Evolutionary conservation across 2,888 invertebrate species (phyloP), one percentile per base, ranked within the genome.

Genomic region (Troides aeacus): DNA sequence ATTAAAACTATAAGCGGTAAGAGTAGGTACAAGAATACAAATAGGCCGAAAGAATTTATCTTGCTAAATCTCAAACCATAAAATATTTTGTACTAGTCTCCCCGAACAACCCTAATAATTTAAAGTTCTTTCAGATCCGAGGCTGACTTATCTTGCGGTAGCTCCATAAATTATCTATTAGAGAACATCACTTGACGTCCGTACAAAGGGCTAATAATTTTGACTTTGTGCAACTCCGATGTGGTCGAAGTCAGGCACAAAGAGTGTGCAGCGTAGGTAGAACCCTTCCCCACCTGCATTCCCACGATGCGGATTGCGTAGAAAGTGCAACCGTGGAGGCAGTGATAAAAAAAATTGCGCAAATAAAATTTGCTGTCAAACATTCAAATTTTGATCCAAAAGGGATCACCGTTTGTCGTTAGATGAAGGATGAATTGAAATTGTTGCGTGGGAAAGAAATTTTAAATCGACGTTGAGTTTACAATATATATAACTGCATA

Each of bases 261-360:
- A 72, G 75, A 76, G 73, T 74, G 77, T 76, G 72, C 77, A 74
- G 78, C 76, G 80, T 79, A 78, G 80, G 82, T 78, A 82, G 84
- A 90, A 90, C 92, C 91, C 91, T 90, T 91, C 89, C 86, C 80
- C 92, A 92, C 92, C 90, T 92, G 92, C 92, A 85, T 92, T 91
- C 92, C 92, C 92, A 92, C 92, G 92, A 84, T 85, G 76, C 74
- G 70, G 69, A 62, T 70, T 70, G 56, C 72, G 78, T 88, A 90
- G 92, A 92, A 92, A 92, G 92, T 90, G 81, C 81, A 82, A 79
- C 81, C 78, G 81, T 79, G 74, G 72, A 72, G 65, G 60, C 69
- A 73, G 73, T 72, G 76, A 86, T 87, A 88, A 90, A 21, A 89
- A 46, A 86, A 66, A 81, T 67, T 91, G 91, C 88, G 90, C 90